Evolutionary conservation across 2,113 vertebrate genomes (phyloP).

Genomic region (Sphaerodactylus townsendi): DNA sequence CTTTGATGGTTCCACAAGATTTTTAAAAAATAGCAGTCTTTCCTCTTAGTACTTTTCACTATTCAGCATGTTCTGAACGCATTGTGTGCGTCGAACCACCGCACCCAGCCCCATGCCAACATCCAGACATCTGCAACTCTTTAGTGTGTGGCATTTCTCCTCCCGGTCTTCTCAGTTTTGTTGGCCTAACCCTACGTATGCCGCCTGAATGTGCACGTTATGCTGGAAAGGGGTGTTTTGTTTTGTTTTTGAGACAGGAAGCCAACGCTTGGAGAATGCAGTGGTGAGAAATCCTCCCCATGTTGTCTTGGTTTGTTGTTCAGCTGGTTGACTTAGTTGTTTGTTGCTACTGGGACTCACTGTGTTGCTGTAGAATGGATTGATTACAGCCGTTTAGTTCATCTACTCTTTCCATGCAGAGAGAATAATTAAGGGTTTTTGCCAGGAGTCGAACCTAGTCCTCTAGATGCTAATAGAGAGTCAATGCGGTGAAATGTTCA

Average conservation of each 20-base stretch:
- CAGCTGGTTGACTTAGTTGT: too few relatives aligned
- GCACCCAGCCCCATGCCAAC: constrained; percentile 37
- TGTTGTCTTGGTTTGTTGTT: fast-evolving
- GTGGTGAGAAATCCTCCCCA: neutral
- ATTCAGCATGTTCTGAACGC: constrained; percentile 4
- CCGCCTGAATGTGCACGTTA: neutral
- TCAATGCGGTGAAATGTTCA: too few relatives aligned
- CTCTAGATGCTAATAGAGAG: too few relatives aligned
- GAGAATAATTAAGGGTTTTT: too few relatives aligned
- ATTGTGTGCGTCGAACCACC: constrained; percentile 30
- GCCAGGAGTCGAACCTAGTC: too few relatives aligned
- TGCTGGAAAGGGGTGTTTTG: neutral
- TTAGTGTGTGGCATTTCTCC: constrained; percentile 39
- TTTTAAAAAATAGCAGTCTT: neutral
- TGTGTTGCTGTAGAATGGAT: too few relatives aligned
- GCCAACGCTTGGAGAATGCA: neutral
- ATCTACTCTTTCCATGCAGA: too few relatives aligned
- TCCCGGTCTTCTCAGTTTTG: constrained; percentile 13
- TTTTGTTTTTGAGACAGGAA: neutral
- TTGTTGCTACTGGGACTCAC: neutral
- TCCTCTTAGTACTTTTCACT: neutral
- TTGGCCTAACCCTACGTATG: neutral
- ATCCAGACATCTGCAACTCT: constrained; percentile 53
- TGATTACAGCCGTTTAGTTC: too few relatives aligned
- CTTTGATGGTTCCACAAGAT: neutral